Evolutionary conservation across 2,888 invertebrate species (phyloP).

Genomic region (Eilema caniola): DNA sequence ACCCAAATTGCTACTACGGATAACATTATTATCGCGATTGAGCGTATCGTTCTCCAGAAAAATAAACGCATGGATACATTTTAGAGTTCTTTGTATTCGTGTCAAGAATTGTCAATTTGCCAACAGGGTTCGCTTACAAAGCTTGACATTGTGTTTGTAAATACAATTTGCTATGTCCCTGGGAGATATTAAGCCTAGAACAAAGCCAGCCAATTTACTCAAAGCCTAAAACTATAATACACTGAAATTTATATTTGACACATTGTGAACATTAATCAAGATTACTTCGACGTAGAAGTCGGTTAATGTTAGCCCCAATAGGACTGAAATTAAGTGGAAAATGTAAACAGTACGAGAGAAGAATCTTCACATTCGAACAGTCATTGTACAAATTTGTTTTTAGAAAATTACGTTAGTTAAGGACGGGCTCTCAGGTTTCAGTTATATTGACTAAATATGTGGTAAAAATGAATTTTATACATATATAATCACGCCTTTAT

Average conservation of each 20-base stretch:
- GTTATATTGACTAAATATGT: not conserved
- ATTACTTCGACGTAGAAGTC: not conserved
- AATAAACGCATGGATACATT: not conserved
- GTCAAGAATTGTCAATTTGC: not conserved
- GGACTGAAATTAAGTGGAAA: not conserved
- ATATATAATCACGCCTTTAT: no score
- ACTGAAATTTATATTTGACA: not conserved
- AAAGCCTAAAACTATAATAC: not conserved
- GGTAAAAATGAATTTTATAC: no score
- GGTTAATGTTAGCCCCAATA: not conserved
- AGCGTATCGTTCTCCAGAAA: not conserved
- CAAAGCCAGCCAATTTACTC: constrained; percentile 1
- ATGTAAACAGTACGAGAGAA: not conserved
- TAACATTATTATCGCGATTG: not conserved
- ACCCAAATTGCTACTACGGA: not conserved
- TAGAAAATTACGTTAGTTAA: not conserved
- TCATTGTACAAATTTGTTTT: constrained; percentile 4
- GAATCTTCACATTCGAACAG: not conserved
- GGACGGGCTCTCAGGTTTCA: not conserved
- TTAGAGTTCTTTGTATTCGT: constrained; percentile 4
- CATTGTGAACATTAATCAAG: constrained; percentile 1
- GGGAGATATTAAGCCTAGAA: not conserved
- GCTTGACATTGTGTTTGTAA: not conserved
- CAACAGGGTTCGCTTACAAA: not conserved
- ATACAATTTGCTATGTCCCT: not conserved